Conservation (phyloP, 2,888 invertebrate genomes). For the Abrostola tripartita region DNA sequence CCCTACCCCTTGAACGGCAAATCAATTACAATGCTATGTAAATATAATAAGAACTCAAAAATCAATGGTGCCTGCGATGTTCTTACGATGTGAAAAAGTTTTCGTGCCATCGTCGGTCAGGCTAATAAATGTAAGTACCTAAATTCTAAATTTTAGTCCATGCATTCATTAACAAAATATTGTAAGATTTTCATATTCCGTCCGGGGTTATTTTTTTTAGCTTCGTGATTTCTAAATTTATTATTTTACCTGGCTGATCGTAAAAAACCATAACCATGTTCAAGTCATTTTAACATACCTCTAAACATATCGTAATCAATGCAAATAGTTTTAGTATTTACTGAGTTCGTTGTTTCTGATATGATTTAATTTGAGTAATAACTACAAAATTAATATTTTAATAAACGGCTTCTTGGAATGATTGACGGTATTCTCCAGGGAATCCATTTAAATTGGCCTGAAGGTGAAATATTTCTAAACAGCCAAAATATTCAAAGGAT, state of each 20-base stretch:
- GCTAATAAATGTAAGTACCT: slow-evolving; percentile 38
- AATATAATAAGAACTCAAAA: slow-evolving; percentile 40
- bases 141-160: slow-evolving; percentile 21
- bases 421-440: not conserved
- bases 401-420: not conserved
- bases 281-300: too few relatives aligned
- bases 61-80: slow-evolving; percentile 57
- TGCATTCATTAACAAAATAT: slow-evolving; percentile 30
- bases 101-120: slow-evolving; percentile 43
- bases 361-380: not conserved
- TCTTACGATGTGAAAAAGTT: slow-evolving; percentile 38
- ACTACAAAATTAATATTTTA: not conserved
- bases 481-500: not conserved
- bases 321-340: too few relatives aligned
- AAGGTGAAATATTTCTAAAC: not conserved
- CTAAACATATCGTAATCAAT: too few relatives aligned
- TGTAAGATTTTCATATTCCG: slow-evolving; percentile 51
- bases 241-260: not conserved
- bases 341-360: not conserved
- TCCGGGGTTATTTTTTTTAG: slow-evolving; percentile 35
- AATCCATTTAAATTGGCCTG: not conserved
- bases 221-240: not conserved
- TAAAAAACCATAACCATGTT: not conserved
- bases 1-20: slow-evolving; percentile 29
- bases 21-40: slow-evolving; percentile 43